Percentiles rank a stretch among this genome's conserved stretches.
Evolutionary conservation across 1,140 invertebrate genomes (phyloP).

Genomic region (Brachionus manjavacas): DNA sequence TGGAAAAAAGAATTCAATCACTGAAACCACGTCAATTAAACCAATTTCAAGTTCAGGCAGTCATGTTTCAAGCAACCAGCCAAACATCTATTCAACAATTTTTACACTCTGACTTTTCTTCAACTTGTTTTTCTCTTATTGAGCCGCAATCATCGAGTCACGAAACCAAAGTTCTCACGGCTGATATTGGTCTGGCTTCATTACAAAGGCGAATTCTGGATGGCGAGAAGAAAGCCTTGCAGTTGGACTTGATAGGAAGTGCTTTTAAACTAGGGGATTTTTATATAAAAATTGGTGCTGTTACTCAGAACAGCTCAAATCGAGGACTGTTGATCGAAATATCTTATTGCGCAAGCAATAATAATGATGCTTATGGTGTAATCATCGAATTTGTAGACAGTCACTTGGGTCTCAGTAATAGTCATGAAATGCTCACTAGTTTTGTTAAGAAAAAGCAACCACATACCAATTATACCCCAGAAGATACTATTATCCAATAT

Average conservation of each 20-base stretch:
- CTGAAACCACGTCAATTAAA: conserved; percentile 30
- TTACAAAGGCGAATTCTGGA: conserved; percentile 6
- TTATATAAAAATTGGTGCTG: conserved; percentile 40
- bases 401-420: conserved; percentile 16
- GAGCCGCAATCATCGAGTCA: neutral
- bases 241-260: neutral
- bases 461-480: conserved; percentile 10
- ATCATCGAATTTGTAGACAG: conserved; percentile 36
- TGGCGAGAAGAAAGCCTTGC: conserved; percentile 12
- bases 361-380: conserved; percentile 37
- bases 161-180: conserved; percentile 34
- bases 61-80: conserved; percentile 11
- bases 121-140: conserved; percentile 34
- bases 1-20: conserved; percentile 21
- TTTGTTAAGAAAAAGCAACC: conserved; percentile 13
- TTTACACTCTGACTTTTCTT: conserved; percentile 34
- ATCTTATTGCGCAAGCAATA: conserved; percentile 32
- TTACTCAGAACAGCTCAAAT: conserved; percentile 38
- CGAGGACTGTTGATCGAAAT: conserved; percentile 18
- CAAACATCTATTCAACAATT: conserved; percentile 26
- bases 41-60: conserved; percentile 34
- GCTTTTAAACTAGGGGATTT: conserved; percentile 37
- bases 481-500: conserved; percentile 41
- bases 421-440: conserved; percentile 30
- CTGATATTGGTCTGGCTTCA: conserved; percentile 31